Base-by-base conservation (phyloP, 2,113 vertebrate species). In the Zeus faber region DNA sequence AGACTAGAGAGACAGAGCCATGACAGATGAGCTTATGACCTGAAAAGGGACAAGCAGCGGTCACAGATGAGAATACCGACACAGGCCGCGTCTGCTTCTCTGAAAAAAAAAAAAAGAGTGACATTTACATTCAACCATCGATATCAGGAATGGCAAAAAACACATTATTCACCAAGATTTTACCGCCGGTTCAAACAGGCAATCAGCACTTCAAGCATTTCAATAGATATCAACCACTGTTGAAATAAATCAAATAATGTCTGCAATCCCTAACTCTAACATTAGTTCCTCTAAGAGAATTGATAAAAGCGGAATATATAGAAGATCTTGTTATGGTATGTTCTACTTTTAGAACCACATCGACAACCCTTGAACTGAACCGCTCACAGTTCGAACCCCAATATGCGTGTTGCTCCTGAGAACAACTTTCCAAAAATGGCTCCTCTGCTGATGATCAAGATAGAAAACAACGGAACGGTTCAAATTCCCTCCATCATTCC, bases 71-170 rank as follows among this genome's bases (percentile, higher is more conserved):
- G 16, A 7, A 49, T 25, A 24, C 6, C 20, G n/a, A 21, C n/a
- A n/a, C n/a, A n/a, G n/a, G n/a, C n/a, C n/a, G n/a, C n/a, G n/a
- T n/a, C n/a, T n/a, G n/a, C n/a, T n/a, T n/a, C n/a, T n/a, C n/a
- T n/a, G n/a, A n/a, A n/a, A n/a, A n/a, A n/a, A n/a, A n/a, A n/a
- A n/a, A n/a, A n/a, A n/a, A n/a, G n/a, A n/a, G n/a, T n/a, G n/a
- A 74, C 57, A 57, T 71, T 74, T 76, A 87, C 82, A 85, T 84
- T 88, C 83, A 84, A 47, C 61, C 57, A 72, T 71, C 22, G 73
- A 49, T 27, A 43, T 62, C 49, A 50, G 58, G 58, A 48, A 59
- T 39, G 51, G 26, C n/a, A 13, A 56, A 29, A 43, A 21, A 33
- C 31, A 33, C 31, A 33, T 33, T 33, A 8, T 33, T 2, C 14